Conservation (phyloP, 2,797 vertebrate species). For the Sandelia bainsii region DNA sequence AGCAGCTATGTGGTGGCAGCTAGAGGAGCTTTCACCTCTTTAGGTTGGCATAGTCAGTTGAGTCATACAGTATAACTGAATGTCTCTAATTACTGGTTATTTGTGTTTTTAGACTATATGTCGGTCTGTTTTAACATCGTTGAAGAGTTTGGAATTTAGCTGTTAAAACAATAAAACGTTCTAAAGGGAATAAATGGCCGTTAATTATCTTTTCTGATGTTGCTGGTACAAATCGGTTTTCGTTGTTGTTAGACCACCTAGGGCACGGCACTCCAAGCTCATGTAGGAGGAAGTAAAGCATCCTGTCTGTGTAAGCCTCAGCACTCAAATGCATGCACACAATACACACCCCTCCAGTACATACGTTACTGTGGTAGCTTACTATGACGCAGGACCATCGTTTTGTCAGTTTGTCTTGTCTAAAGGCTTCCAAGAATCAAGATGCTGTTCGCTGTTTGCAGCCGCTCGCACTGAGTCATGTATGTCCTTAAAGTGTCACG, state of each 20-base stretch:
- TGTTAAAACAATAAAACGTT: background rate
- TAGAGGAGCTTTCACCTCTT: background rate
- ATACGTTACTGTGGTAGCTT: conserved; percentile 11
- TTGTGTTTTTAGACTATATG: no score
- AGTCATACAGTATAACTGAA: background rate
- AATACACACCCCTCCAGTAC: background rate
- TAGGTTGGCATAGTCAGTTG: background rate
- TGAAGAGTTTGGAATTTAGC: background rate
- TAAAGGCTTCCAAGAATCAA: conserved; percentile 44
- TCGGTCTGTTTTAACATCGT: no score
- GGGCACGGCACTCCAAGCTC: background rate
- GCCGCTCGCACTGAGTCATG: background rate
- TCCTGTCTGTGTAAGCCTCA: conserved; percentile 38
- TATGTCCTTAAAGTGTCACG: background rate
- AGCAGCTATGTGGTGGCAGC: conserved; percentile 9
- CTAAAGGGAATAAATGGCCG: background rate
- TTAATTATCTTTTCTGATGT: background rate
- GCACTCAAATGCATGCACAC: conserved; percentile 11
- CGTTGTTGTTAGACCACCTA: conserved; percentile 8
- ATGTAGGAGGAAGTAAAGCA: conserved; percentile 46
- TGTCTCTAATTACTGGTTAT: background rate
- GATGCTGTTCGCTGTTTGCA: conserved; percentile 28
- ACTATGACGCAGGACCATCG: conserved; percentile 25
- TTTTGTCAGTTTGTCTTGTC: conserved; percentile 34
- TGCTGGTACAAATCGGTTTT: conserved; percentile 17